Evolutionary conservation across 2,888 invertebrate genomes (phyloP), one percentile per base, ranked within the genome.

Genomic region (Alentia gelatinosa): DNA sequence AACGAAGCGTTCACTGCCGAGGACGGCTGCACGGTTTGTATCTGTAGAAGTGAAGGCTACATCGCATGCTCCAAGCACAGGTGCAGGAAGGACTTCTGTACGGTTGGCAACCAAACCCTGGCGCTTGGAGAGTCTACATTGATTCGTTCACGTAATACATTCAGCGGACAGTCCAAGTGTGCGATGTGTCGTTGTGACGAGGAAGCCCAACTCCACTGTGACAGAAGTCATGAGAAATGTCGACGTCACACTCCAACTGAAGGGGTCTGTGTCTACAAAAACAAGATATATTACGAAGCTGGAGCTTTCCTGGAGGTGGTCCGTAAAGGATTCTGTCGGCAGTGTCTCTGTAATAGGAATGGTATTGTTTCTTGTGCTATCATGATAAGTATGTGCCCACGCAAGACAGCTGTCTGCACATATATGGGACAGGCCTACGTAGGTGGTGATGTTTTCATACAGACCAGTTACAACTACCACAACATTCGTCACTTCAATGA

Each of bases 181-280:
- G 86, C 86, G 5, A 50, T 86, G 86, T 86, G 86, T 47, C 7
- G 0, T 1, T 86, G 86, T 47, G 47, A 86, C 19, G 35, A 42
- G 9, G 42, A 30, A 12, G 86, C 47, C 1, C 15, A 40, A 7
- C 86, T 86, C 47, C 47, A 47, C 30, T 86, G 86, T 23, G 86
- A 86, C 86, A 4, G 86, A 3, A 47, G 23, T 12, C 86, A 86
- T 47, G 26, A n/a, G 23, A 86, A 86, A 30, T 86, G 86, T 42
- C 3, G 15, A 23, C 42, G 47, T 15, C 42, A n/a, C 1, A 23
- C 37, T 5, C 42, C 42, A 1, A 86, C 47, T 23, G 86, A 86
- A 30, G 86, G 86, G 4, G 86, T 86, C 15, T 86, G 86, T 30
- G 86, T 86, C 42, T 86, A 86, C 86, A 86, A 86, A 35, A 50